A percentile compares a stretch with the other conserved stretches of the same genome.
phyloP scores from a whole-genome alignment of 2,113 vertebrate species.

The Pomatostomus ruficeps region DNA sequence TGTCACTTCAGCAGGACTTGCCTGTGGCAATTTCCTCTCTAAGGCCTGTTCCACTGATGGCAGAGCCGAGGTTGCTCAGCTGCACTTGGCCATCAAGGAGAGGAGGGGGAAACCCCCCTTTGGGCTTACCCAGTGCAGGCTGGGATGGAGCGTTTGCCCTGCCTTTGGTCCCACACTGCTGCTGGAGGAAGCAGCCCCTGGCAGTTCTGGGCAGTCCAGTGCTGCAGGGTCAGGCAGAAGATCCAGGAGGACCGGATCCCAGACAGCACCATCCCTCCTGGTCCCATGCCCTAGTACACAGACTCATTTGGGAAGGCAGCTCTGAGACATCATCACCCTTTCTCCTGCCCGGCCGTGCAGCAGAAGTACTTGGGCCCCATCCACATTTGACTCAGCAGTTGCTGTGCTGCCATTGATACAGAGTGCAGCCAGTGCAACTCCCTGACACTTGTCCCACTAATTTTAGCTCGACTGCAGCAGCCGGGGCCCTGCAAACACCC shows the following conservation, averaged over 20 bases:
- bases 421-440: neutral
- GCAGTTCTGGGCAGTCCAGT: neutral
- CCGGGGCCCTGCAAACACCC: fast-evolving
- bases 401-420: fast-evolving
- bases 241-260: fast-evolving
- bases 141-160: neutral
- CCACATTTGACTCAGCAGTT: neutral
- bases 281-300: fast-evolving
- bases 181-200: neutral
- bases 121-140: fast-evolving
- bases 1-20: too few relatives aligned
- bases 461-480: neutral
- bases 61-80: neutral
- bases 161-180: neutral
- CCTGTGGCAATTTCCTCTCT: neutral
- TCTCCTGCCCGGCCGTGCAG: neutral
- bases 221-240: neutral
- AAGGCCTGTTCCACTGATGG: fast-evolving
- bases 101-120: too few relatives aligned
- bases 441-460: fast-evolving
- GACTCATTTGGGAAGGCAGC: neutral
- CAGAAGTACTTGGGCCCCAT: fast-evolving
- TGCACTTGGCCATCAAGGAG: neutral
- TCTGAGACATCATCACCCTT: neutral
- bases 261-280: fast-evolving